Percentiles rank a stretch among this genome's conserved stretches.
These are phyloP conservation scores for Chanos chanos DNA, from an alignment of 2,797 vertebrate species.

Conservation along the genomic window DNA sequence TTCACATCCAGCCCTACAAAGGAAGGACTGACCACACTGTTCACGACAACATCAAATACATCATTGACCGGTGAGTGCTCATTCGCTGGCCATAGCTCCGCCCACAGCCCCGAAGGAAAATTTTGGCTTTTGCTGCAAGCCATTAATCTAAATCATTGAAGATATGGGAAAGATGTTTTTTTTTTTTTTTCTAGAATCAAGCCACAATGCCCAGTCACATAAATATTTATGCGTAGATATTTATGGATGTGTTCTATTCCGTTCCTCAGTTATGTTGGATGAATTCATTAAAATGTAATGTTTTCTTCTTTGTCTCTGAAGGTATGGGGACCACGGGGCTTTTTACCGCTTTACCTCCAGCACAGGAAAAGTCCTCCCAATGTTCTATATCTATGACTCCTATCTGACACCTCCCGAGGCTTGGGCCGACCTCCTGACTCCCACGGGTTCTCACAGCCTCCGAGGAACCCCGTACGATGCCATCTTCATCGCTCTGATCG, in stretches of 20 bases:
- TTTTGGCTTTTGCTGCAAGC: neutral
- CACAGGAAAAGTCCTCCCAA: conserved; percentile 76
- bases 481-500: conserved; percentile 78
- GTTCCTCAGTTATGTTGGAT: neutral
- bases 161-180: neutral
- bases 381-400: conserved; percentile 88
- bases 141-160: neutral
- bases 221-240: neutral
- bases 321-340: conserved; percentile 81
- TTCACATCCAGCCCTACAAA: conserved; percentile 75
- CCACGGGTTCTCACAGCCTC: conserved; percentile 74
- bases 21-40: conserved; percentile 69
- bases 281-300: neutral
- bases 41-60: conserved; percentile 75
- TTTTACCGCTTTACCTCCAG: conserved; percentile 82
- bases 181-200: neutral
- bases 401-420: conserved; percentile 79
- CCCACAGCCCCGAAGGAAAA: too few relatives aligned
- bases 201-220: neutral
- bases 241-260: neutral
- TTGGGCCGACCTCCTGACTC: conserved; percentile 80
- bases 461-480: conserved; percentile 79
- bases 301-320: conserved; percentile 46
- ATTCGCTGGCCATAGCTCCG: too few relatives aligned
- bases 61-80: conserved; percentile 73